phyloP scores from a whole-genome alignment of 2,797 vertebrate genomes.

The Oceanodroma leucorhoa region DNA sequence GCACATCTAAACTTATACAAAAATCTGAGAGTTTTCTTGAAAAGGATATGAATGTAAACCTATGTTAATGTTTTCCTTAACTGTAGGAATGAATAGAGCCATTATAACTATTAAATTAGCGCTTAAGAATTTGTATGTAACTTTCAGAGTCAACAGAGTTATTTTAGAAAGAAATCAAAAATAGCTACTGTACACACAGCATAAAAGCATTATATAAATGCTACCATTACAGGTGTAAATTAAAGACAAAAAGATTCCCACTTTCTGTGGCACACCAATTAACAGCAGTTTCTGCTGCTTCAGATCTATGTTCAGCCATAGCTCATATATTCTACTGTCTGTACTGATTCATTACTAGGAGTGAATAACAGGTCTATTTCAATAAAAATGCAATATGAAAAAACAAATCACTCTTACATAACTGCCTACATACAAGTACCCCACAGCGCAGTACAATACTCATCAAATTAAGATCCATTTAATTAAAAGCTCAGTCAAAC shows the following conservation, averaged over 20 bases:
- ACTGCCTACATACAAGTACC: neutral
- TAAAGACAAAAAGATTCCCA: neutral
- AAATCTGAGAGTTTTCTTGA: neutral
- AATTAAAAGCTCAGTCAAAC: conserved; percentile 24
- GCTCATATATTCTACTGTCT: neutral
- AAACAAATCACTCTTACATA: neutral
- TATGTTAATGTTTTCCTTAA: neutral
- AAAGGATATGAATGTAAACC: neutral
- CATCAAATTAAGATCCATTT: neutral
- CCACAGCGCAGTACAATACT: neutral
- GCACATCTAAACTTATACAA: neutral
- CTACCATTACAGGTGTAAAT: neutral
- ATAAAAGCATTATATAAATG: neutral
- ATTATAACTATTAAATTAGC: neutral
- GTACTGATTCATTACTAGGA: neutral
- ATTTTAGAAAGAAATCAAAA: neutral
- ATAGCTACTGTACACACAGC: neutral
- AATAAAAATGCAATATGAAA: conserved; percentile 8
- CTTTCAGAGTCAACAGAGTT: neutral
- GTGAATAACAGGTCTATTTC: neutral
- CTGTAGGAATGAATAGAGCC: neutral
- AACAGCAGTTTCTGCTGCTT: neutral
- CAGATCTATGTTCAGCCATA: neutral
- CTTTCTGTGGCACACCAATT: neutral
- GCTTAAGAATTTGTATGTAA: neutral